phyloP scores from a whole-genome alignment of 1,140 invertebrate genomes.

The Pachypsylla venusta region DNA sequence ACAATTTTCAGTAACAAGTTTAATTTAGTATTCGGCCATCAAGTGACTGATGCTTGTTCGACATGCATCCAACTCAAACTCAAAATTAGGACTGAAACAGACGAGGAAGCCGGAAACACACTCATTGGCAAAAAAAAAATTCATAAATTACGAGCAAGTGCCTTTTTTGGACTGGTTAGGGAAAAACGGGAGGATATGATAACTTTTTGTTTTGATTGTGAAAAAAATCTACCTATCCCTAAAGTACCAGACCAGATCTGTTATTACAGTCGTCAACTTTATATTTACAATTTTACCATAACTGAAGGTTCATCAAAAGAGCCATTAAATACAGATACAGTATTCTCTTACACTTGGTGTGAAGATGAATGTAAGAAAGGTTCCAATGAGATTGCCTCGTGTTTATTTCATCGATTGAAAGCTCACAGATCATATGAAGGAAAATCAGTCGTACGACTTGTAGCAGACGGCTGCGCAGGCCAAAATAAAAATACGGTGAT shows the following conservation, averaged over 20 bases:
- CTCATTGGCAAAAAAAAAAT: conserved; percentile 20
- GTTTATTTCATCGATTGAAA: conserved; percentile 23
- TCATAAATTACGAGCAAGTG: conserved; percentile 25
- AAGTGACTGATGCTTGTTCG: conserved; percentile 21
- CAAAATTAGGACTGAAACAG: conserved; percentile 19
- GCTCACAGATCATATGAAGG: not conserved
- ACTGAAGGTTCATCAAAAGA: conserved; percentile 25
- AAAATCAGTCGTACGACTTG: conserved; percentile 19
- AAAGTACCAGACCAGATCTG: conserved; percentile 26
- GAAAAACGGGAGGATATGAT: conserved; percentile 21
- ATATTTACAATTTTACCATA: conserved; percentile 30
- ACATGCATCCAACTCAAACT: conserved; percentile 18
- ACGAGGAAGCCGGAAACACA: conserved; percentile 13
- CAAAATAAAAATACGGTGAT: conserved; percentile 28
- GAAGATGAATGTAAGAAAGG: conserved; percentile 24
- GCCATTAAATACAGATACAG: conserved; percentile 21
- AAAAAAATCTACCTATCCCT: conserved; percentile 30
- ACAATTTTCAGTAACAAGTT: conserved; percentile 18
- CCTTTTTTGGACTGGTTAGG: conserved; percentile 26
- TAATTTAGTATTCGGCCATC: conserved; percentile 21
- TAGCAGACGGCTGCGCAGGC: conserved; percentile 22
- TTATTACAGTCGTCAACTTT: conserved; percentile 28
- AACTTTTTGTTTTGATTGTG: conserved; percentile 29
- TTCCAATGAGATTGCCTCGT: conserved; percentile 26
- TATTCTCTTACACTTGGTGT: no score